Evolutionary conservation across 2,888 invertebrate genomes (phyloP), one percentile per base, ranked within the genome.

Genomic region (Dyspetes luteomarginatus): DNA sequence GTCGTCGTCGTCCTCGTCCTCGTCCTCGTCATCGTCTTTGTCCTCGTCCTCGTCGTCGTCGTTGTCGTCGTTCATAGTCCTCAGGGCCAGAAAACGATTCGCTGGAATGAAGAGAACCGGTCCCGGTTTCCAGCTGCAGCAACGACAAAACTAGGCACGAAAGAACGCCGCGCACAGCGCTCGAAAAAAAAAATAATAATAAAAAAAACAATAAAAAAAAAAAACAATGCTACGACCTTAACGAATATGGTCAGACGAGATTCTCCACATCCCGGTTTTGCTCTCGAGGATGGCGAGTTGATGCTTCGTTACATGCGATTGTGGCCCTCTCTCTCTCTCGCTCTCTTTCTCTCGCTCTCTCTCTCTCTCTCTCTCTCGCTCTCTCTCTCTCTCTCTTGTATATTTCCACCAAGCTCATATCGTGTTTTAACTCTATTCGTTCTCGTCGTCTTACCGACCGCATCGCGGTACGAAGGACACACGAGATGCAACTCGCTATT

Each of bases 221-320:
- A 85, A 88, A 84, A 88, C 88, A 88, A 89, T 88, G 83, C 85
- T 73, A 72, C 83, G 89, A 89, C 89, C 89, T 89, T 89, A 88
- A 79, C 89, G 84, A 85, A 89, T 89, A 89, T 89, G 89, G 89
- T 82, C 87, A 88, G 88, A 88, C 88, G 85, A 87, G 88, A 88
- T 88, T 85, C 86, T 87, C 73, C 72, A 68, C 80, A 69, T 82
- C 71, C 77, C 69, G 77, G 65, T 78, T 82, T 73, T 80, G 83
- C 78, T 77, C 83, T 86, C 86, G 86, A 83, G 83, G 81, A 85
- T 85, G 69, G 71, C 78, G 41, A 50, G n/a, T 52, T 30, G n/a
- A 12, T 71, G 56, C 71, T 36, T 43, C 28, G 28, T 48, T 56
- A 30, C 67, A 19, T 41, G 9, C 58, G 22, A 4, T 56, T 65